phyloP scores from a whole-genome alignment of 2,113 vertebrate species.

The Himantopus leucocephalus region DNA sequence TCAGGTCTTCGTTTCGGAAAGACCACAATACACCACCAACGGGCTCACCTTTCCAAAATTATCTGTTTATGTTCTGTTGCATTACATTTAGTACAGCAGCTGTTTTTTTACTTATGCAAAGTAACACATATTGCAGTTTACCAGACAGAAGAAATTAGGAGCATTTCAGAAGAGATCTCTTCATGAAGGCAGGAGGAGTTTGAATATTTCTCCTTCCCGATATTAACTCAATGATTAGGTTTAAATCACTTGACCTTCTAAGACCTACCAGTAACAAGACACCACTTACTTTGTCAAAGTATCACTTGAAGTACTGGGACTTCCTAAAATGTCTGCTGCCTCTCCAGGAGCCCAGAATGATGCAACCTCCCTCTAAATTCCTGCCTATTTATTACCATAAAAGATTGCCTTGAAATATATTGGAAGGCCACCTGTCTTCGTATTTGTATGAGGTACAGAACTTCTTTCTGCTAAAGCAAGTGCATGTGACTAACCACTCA shows the following conservation, averaged over 20 bases:
- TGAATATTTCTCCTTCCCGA: not conserved
- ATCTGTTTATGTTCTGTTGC: not conserved
- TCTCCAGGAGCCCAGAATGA: conserved; percentile 9
- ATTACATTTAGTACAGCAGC: not conserved
- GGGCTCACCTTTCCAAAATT: not conserved
- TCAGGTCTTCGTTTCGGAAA: not conserved
- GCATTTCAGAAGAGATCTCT: not conserved
- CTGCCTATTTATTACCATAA: conserved; percentile 8
- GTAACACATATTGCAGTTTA: not conserved
- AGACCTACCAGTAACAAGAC: conserved; percentile 24
- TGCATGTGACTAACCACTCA: not conserved
- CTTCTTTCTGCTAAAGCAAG: not conserved
- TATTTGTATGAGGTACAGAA: not conserved
- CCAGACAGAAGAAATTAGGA: not conserved
- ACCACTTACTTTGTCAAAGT: conserved; percentile 4
- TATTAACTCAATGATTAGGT: not conserved
- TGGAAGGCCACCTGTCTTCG: not conserved
- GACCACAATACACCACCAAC: not conserved
- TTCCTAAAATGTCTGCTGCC: conserved; percentile 52
- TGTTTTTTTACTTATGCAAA: not conserved
- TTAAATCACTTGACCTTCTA: conserved; percentile 30
- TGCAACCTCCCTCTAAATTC: not conserved
- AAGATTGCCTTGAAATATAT: not conserved
- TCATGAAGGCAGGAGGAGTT: not conserved
- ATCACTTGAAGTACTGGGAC: not conserved